A percentile compares a stretch with the other conserved stretches of the same genome.
phyloP scores from a whole-genome alignment of 2,113 vertebrate genomes.

The Hypocryptadius cinnamomeus region DNA sequence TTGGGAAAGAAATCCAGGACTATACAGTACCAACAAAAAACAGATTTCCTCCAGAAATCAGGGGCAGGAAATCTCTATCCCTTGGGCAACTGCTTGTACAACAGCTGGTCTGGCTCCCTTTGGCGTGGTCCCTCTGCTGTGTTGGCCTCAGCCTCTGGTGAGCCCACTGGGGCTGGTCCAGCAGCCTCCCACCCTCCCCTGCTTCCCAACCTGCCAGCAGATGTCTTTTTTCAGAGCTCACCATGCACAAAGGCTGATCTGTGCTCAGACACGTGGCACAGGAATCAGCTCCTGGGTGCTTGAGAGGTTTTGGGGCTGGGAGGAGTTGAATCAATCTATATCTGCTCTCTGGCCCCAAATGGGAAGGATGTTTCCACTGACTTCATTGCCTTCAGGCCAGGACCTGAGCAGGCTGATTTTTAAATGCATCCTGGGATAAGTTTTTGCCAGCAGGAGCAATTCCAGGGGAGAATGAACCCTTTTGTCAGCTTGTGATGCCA shows the following conservation, averaged over 20 bases:
- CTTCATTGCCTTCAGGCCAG: background rate
- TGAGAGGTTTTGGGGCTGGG: background rate
- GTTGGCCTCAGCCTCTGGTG: background rate
- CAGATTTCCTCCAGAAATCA: slow-evolving; percentile 9
- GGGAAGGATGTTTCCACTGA: background rate
- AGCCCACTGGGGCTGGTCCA: background rate
- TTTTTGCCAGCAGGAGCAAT: background rate
- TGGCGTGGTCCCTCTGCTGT: fast-evolving
- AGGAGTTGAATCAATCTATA: background rate
- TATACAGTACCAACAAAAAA: background rate
- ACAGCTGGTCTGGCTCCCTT: background rate
- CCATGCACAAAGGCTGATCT: background rate
- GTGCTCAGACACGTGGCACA: background rate
- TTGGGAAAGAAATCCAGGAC: background rate
- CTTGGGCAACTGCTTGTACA: background rate
- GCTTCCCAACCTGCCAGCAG: background rate
- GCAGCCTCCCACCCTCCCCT: background rate
- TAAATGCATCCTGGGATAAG: background rate
- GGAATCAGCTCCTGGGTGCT: background rate
- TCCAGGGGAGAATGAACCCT: fast-evolving
- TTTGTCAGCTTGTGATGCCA: background rate
- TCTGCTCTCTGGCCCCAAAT: fast-evolving
- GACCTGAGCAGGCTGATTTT: background rate
- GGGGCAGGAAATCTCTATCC: slow-evolving; percentile 3
- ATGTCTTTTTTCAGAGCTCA: background rate